Evolutionary conservation across 23 tunicate genomes (phyloP), one percentile per base, ranked within the genome.

Genomic region (Ciona savignyi): DNA sequence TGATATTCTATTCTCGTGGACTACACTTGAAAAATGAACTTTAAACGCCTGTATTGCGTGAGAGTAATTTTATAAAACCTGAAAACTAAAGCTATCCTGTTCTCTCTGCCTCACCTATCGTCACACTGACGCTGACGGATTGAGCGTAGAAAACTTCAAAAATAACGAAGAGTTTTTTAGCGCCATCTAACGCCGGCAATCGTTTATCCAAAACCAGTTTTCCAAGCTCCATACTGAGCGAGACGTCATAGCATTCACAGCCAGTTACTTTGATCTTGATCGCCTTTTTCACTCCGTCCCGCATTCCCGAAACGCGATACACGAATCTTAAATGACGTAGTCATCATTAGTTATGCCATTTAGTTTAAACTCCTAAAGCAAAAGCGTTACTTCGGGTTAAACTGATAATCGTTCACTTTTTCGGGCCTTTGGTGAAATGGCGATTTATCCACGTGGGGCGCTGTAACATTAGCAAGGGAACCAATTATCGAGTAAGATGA

Each of bases 101-200:
- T n/a, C n/a, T n/a, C n/a, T n/a, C 56, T 6, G 56, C 56, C 91
- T 79, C 48, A 89, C 96, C 96, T 34, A 89, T 83, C 19, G 96
- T 89, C 0, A 89, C 96, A 32, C 96, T 89, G 73, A 89, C 89
- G 77, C 96, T 89, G 65, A 83, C 78, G 25, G 89, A 83, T 25
- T 83, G 81, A 1, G 96, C 96, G 68, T 83, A 89, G 34, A 73
- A 89, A 33, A 89, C 82, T 70, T 83, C 96, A 63, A 65, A 89
- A 11, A 89, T 84, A 31, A 89, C 82, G 28, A 71, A 89, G 9
- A 89, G n/a, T 68, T 89, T 89, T 51, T 83, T 89, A 24, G 74
- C 89, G 60, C 76, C 80, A 35, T 65, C 64, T 70, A 89, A 30
- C 51, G 69, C 89, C 24, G 85, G 89, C 23, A 83, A 56, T 35